Evolutionary conservation across 2,888 invertebrate species (phyloP), one percentile per base, ranked within the genome.

Genomic region (Clanis bilineata): DNA sequence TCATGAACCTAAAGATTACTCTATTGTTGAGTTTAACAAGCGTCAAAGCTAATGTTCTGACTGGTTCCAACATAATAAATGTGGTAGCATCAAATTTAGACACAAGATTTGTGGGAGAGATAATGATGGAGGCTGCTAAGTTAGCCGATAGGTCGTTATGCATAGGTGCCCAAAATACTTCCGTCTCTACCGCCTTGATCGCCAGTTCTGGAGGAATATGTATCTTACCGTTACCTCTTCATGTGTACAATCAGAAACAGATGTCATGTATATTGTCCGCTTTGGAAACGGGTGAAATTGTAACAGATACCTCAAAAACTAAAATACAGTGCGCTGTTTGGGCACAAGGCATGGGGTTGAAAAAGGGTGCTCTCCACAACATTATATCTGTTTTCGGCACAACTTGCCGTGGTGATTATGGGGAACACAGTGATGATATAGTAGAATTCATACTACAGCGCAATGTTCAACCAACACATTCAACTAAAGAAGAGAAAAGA

Each of bases 1-100:
- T 88, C 63, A 88, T 92, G 82, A 84, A 88, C 59, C 77, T 89
- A 1, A 92, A 92, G 73, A 88, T 90, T 64, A 79, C 70, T 66
- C 73, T 92, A 22, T 64, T 92, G 41, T 63, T 92, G 58, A 92
- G 92, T 76, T 75, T 91, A 56, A 74, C 81, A 0, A 92, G 91
- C 65, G 71, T 90, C 3, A 88, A 85, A 73, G 85, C 88, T 15
- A 80, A 83, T 64, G 56, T 64, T n/a, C 59, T 77, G 28, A 76
- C 65, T 10, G 80, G 78, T 3, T 79, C 86, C 1, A 72, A 70
- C 28, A 86, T 91, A 23, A 66, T 92, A 18, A 85, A 92, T 63
- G 84, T 90, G 56, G 71, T 91, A 59, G 83, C 76, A 0, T 78
- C 82, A 1, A 87, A 86, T 23, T 74, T 73, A 38, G 88, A 92